A percentile compares a stretch with the other conserved stretches of the same genome.
These are phyloP conservation scores for Chalcosyrphus nemorum DNA, from an alignment of 2,888 invertebrate species.

Conservation along the genomic window DNA sequence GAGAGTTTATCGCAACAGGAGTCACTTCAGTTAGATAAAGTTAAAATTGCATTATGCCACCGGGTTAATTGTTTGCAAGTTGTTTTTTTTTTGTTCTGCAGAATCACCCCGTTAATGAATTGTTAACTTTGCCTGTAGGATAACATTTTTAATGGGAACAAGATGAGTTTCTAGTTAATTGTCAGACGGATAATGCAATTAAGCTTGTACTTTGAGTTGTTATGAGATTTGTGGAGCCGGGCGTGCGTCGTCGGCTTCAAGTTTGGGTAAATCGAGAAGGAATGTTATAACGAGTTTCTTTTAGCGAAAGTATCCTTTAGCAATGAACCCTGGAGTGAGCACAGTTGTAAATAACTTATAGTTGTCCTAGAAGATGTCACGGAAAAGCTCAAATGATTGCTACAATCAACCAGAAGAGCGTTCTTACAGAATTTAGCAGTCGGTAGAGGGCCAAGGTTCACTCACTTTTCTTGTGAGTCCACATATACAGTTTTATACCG, in stretches of 20 bases:
- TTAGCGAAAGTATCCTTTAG: too few relatives aligned
- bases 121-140: slow-evolving; percentile 16
- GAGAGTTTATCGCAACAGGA: background rate
- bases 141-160: slow-evolving; percentile 37
- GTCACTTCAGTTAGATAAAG: slow-evolving; percentile 10
- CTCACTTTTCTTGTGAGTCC: too few relatives aligned
- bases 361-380: too few relatives aligned
- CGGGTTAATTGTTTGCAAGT: slow-evolving; percentile 40
- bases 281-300: too few relatives aligned
- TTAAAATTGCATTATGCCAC: slow-evolving; percentile 54
- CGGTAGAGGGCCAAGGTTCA: too few relatives aligned
- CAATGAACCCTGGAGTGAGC: too few relatives aligned
- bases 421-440: too few relatives aligned
- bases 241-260: background rate
- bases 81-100: slow-evolving; percentile 6
- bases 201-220: background rate
- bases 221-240: background rate
- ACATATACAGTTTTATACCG: too few relatives aligned
- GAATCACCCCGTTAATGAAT: slow-evolving; percentile 31
- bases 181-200: slow-evolving; percentile 19
- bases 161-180: slow-evolving; percentile 60
- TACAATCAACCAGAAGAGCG: too few relatives aligned
- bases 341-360: too few relatives aligned
- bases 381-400: too few relatives aligned
- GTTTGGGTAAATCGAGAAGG: background rate